phyloP scores from a whole-genome alignment of 2,113 vertebrate genomes.

The Toxotes jaculatrix region DNA sequence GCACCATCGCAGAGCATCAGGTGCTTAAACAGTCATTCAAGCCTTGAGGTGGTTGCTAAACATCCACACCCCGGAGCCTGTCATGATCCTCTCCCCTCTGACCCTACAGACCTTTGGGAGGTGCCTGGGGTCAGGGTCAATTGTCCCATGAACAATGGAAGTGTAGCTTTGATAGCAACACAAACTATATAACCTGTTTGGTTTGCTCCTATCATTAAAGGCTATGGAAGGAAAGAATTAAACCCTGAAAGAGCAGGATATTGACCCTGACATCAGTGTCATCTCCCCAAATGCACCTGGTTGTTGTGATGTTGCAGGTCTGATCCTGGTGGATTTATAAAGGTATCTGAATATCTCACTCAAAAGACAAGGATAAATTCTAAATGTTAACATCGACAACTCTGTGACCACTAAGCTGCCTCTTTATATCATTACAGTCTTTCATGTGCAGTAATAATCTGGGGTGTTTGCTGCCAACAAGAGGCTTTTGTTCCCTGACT shows the following conservation, averaged over 20 bases:
- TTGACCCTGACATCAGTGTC: not conserved
- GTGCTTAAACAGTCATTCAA: constrained; percentile 74
- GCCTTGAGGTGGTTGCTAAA: constrained; percentile 38
- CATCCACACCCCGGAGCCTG: constrained; percentile 39
- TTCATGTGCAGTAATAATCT: too few species aligned
- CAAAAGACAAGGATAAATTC: too few species aligned
- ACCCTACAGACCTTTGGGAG: constrained; percentile 63
- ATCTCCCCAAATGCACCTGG: not conserved
- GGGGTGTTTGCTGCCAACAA: too few species aligned
- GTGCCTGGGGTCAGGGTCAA: constrained; percentile 78
- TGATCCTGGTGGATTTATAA: not conserved
- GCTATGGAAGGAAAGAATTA: not conserved
- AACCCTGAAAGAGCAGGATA: not conserved
- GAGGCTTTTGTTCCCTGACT: too few species aligned
- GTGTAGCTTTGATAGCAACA: constrained; percentile 61
- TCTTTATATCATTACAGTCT: too few species aligned
- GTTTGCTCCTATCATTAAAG: not conserved
- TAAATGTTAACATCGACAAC: too few species aligned
- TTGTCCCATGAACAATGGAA: constrained; percentile 75
- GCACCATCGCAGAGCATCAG: constrained; percentile 52
- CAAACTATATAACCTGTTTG: constrained; percentile 21
- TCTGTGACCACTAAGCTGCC: too few species aligned
- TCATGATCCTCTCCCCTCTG: constrained; percentile 62
- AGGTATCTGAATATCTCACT: too few species aligned
- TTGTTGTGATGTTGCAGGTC: not conserved